Evolutionary conservation across 2,797 vertebrate genomes (phyloP).

Genomic region (Merluccius polli): DNA sequence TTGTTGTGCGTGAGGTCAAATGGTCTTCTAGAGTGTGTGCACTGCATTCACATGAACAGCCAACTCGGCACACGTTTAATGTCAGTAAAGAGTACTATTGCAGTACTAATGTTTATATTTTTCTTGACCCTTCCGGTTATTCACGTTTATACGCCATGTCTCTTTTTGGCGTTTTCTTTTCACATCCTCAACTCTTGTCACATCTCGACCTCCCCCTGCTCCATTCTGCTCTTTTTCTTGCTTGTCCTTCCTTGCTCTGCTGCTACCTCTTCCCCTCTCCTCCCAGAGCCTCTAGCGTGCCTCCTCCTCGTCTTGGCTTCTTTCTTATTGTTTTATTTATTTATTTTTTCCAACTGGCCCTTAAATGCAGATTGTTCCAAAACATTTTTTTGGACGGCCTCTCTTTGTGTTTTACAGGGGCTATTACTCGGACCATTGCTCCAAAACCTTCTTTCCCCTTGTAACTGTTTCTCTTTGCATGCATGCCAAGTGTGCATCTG

Average conservation of each 20-base stretch:
- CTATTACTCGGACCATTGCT: not conserved
- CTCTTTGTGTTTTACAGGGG: not conserved
- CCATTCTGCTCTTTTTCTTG: not conserved
- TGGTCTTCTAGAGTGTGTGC: not conserved
- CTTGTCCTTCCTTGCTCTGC: not conserved
- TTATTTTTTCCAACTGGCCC: not conserved
- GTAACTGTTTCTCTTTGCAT: slow-evolving; percentile 20
- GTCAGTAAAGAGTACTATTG: not conserved
- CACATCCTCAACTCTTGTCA: not conserved
- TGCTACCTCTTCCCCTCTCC: slow-evolving; percentile 22
- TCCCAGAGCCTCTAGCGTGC: slow-evolving; percentile 78
- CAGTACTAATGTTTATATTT: not conserved
- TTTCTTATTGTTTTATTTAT: not conserved
- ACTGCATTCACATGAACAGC: not conserved
- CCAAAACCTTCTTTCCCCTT: not conserved
- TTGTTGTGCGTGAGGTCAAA: not conserved
- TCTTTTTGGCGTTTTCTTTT: not conserved
- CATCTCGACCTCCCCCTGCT: not conserved
- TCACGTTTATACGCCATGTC: not conserved
- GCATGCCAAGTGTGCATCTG: not conserved
- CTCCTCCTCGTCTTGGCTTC: slow-evolving; percentile 20
- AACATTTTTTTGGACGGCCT: not conserved
- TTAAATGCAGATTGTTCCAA: slow-evolving; percentile 12
- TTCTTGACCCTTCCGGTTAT: too few species aligned
- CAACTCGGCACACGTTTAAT: not conserved